phyloP scores from a whole-genome alignment of 2,797 vertebrate genomes.

The Poecile montanus region DNA sequence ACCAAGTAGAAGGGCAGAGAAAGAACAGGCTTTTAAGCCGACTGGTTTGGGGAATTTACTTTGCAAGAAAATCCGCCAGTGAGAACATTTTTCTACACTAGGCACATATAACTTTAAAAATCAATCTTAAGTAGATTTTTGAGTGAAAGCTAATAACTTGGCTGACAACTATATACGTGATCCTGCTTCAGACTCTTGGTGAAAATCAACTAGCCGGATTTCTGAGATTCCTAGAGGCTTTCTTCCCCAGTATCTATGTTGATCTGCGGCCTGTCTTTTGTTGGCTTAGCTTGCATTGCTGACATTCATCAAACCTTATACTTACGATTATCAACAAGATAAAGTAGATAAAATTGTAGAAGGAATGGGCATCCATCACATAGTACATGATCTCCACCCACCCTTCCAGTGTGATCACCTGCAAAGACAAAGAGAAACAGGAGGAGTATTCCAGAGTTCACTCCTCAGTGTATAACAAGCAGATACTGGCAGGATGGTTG shows the following conservation, averaged over 20 bases:
- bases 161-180: neutral
- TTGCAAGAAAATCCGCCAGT: neutral
- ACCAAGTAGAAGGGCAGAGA: neutral
- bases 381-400: slow-evolving; percentile 99
- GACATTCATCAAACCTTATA: slow-evolving; percentile 40
- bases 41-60: neutral
- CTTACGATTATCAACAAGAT: slow-evolving; percentile 98
- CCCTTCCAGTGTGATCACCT: slow-evolving; percentile 98
- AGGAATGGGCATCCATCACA: slow-evolving; percentile 98
- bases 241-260: neutral
- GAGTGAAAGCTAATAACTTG: neutral
- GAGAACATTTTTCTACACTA: neutral
- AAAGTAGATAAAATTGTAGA: slow-evolving; percentile 99
- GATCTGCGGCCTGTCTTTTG: neutral
- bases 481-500: neutral
- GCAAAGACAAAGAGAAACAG: slow-evolving; percentile 8
- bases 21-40: neutral
- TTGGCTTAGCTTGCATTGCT: neutral
- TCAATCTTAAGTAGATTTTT: neutral
- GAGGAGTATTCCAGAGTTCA: neutral
- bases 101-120: neutral
- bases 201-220: neutral
- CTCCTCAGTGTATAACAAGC: neutral
- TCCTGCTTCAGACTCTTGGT: neutral
- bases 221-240: neutral